phyloP scores from a whole-genome alignment of 2,113 vertebrate genomes.

The Jacana jacana region DNA sequence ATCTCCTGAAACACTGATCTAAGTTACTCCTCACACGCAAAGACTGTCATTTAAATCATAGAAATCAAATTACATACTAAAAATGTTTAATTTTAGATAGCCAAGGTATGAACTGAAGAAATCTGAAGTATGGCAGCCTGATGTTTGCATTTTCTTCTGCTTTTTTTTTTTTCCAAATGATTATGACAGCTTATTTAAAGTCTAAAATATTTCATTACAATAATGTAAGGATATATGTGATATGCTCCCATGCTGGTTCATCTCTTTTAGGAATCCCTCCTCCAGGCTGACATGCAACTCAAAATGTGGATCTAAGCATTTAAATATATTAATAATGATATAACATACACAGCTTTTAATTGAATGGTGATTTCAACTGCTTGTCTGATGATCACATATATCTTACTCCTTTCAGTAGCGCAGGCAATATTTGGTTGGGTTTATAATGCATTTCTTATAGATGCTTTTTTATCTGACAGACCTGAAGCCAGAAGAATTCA shows the following conservation, averaged over 20 bases:
- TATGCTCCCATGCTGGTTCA: not conserved
- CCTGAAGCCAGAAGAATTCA: not conserved
- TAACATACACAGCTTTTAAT: not conserved
- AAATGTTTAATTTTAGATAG: not conserved
- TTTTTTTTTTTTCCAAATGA: not conserved
- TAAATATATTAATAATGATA: not conserved
- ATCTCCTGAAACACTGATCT: not conserved
- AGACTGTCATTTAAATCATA: not conserved
- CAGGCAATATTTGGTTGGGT: not conserved
- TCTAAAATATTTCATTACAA: not conserved
- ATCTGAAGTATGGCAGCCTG: not conserved
- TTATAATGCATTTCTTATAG: not conserved
- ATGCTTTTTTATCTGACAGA: not conserved
- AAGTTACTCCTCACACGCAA: not conserved
- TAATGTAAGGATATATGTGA: not conserved
- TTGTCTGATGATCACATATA: not conserved
- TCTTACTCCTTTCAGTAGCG: not conserved
- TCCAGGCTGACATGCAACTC: not conserved
- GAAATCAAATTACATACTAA: not conserved
- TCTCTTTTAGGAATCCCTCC: not conserved
- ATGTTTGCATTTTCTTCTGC: not conserved
- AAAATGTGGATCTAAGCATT: not conserved
- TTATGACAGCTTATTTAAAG: not conserved
- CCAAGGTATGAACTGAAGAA: not conserved
- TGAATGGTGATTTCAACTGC: not conserved